phyloP scores from a whole-genome alignment of 2,113 vertebrate genomes.

The Beaufortia kweichowensis region DNA sequence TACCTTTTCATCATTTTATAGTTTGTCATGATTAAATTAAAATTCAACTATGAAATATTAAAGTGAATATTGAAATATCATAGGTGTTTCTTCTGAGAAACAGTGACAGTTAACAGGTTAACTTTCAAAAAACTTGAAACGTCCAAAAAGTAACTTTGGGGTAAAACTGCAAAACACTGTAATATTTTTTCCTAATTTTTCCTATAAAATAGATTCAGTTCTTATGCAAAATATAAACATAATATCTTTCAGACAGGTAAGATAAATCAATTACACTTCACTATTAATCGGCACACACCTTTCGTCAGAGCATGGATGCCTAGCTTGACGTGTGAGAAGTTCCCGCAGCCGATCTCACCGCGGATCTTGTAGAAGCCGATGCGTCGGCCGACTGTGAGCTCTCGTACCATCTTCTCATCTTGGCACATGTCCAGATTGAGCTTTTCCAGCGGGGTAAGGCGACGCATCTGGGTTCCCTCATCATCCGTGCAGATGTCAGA shows the following conservation, averaged over 20 bases:
- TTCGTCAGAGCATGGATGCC: conserved; percentile 93
- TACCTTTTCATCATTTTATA: too few species aligned
- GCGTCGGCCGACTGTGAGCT: conserved; percentile 89
- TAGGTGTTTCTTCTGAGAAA: too few species aligned
- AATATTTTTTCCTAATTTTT: too few species aligned
- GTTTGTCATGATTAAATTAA: too few species aligned
- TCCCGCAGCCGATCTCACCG: conserved; percentile 95
- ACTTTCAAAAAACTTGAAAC: too few species aligned
- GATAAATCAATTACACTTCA: neutral
- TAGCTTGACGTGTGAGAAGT: conserved; percentile 97
- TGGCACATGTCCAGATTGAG: conserved; percentile 91
- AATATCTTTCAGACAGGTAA: neutral
- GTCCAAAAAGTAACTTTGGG: too few species aligned
- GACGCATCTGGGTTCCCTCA: conserved; percentile 73
- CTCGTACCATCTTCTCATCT: conserved; percentile 90
- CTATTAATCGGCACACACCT: conserved; percentile 74
- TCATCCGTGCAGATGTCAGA: conserved; percentile 77
- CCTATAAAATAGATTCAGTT: too few species aligned
- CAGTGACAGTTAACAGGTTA: too few species aligned
- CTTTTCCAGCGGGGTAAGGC: conserved; percentile 87
- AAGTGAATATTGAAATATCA: too few species aligned
- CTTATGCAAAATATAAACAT: too few species aligned
- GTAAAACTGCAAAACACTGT: too few species aligned
- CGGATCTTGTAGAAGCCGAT: conserved; percentile 95
- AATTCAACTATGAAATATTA: too few species aligned